Conservation (phyloP, 1,140 invertebrate genomes). For the Popillia japonica region DNA sequence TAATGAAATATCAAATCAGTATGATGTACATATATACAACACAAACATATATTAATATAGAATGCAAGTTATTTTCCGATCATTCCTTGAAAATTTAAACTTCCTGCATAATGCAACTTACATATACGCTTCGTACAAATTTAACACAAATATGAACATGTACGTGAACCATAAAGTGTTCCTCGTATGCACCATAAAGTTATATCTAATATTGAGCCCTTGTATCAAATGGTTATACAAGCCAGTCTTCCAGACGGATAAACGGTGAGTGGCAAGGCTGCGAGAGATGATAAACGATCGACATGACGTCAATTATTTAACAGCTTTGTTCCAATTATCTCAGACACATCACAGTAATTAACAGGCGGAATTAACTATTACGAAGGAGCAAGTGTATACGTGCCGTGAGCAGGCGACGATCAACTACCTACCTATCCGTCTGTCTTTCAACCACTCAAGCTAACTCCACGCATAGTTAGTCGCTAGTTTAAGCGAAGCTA, state of each 20-base stretch:
- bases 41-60: no score
- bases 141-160: no score
- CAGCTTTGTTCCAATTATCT: slow-evolving; percentile 28
- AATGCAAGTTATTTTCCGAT: no score
- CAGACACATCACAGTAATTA: slow-evolving; percentile 24
- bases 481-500: not conserved
- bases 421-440: not conserved
- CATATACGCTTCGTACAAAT: no score
- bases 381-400: not conserved
- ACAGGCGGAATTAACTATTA: slow-evolving; percentile 18
- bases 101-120: no score
- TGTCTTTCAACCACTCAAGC: no score
- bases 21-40: no score
- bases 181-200: not conserved
- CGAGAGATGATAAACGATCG: not conserved
- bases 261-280: not conserved
- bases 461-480: no score
- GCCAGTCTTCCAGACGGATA: not conserved
- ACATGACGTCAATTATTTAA: slow-evolving; percentile 20
- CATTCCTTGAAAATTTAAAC: no score
- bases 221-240: not conserved
- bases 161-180: no score
- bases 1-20: no score
- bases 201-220: not conserved
- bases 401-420: not conserved